Evolutionary conservation across 2,797 vertebrate species (phyloP).

Genomic region (Zalophus californianus): DNA sequence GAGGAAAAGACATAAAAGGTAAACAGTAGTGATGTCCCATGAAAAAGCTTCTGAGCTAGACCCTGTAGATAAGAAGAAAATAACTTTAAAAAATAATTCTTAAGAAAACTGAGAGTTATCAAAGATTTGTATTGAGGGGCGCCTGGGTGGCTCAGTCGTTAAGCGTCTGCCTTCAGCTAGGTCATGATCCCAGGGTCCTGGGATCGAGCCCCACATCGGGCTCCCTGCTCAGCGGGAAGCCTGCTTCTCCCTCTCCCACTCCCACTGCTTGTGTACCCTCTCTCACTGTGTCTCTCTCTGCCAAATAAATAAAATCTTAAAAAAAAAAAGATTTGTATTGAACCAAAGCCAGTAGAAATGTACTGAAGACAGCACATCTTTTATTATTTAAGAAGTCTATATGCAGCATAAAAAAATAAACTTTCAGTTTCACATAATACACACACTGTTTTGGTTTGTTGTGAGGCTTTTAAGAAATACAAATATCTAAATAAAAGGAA

Average conservation of each 20-base stretch:
- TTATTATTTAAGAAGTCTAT: background rate
- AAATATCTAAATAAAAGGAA: conserved; percentile 59
- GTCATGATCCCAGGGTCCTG: too few relatives aligned
- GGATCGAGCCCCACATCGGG: too few relatives aligned
- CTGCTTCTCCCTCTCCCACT: too few relatives aligned
- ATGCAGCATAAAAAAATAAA: background rate
- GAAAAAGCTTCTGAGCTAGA: background rate
- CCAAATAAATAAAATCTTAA: too few relatives aligned
- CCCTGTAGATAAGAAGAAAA: conserved; percentile 13
- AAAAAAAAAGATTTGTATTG: background rate
- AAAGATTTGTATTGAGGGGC: background rate
- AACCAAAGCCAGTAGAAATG: background rate
- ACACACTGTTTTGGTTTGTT: background rate
- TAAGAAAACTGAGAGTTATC: conserved; percentile 1
- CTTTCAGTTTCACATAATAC: background rate
- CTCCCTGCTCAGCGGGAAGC: too few relatives aligned
- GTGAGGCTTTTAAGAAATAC: conserved; percentile 57
- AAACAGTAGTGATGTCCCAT: background rate
- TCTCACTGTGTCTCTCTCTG: too few relatives aligned
- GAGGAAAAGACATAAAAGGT: background rate
- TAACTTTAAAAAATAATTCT: background rate
- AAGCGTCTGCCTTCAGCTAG: too few relatives aligned
- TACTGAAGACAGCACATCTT: background rate
- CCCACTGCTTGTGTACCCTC: too few relatives aligned
- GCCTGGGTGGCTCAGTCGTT: too few relatives aligned